A percentile compares a stretch with the other conserved stretches of the same genome.
phyloP scores from a whole-genome alignment of 2,888 invertebrate species.

The Carcina quercana region DNA sequence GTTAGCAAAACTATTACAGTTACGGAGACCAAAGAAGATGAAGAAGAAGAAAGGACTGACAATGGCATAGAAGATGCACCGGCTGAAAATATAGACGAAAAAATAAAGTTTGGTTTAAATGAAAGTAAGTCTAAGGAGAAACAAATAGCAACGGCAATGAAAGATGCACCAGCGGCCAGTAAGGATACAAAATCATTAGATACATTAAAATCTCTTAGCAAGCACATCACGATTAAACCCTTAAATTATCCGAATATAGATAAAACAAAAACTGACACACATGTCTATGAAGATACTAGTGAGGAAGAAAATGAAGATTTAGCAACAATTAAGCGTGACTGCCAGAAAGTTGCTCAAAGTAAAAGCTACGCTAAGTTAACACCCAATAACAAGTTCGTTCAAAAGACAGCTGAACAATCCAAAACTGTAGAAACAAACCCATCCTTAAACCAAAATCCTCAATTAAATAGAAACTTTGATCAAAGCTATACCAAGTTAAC shows the following conservation, averaged over 20 bases:
- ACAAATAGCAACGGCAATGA: neutral
- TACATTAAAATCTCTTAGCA: constrained; percentile 32
- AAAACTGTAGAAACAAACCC: no score
- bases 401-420: no score
- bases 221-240: constrained; percentile 37
- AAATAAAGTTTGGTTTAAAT: neutral
- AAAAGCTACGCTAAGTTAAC: constrained; percentile 2
- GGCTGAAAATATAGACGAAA: neutral
- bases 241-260: constrained; percentile 18
- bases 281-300: constrained; percentile 18
- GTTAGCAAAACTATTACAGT: constrained; percentile 12
- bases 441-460: no score
- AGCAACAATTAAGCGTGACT: constrained; percentile 13
- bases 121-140: neutral
- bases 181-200: constrained; percentile 19
- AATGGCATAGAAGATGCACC: neutral
- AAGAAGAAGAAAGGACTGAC: neutral
- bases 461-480: no score
- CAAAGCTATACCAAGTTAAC: no score
- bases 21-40: neutral
- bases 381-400: no score
- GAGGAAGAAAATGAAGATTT: constrained; percentile 19
- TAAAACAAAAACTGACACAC: constrained; percentile 10
- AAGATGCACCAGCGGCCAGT: neutral
- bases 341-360: constrained; percentile 8